These are phyloP conservation scores for Cephus sareptanus DNA, from an alignment of 2,888 invertebrate species.

Conservation along the genomic window DNA sequence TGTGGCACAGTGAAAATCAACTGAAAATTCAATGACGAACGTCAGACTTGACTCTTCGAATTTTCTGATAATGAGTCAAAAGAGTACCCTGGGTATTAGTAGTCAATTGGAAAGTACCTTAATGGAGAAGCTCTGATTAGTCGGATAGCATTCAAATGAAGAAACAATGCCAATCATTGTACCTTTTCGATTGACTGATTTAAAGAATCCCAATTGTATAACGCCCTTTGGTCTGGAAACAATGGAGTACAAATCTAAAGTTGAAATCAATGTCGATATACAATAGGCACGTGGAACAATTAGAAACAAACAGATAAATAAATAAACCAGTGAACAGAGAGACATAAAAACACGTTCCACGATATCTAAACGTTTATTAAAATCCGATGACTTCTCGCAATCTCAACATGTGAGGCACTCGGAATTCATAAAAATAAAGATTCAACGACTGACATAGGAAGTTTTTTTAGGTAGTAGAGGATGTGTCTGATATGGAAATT, in stretches of 20 bases:
- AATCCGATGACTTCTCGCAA: background rate
- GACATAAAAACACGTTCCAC: background rate
- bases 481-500: constrained; percentile 37
- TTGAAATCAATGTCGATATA: background rate
- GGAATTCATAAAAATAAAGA: background rate
- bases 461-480: background rate
- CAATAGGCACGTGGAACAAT: background rate
- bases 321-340: background rate
- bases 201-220: background rate
- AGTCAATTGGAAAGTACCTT: background rate
- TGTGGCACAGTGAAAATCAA: background rate
- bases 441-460: background rate
- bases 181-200: background rate
- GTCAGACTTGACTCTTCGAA: background rate
- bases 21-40: background rate
- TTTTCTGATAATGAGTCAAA: background rate
- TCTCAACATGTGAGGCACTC: background rate
- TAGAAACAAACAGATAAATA: background rate
- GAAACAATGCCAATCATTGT: background rate
- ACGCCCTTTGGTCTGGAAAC: background rate
- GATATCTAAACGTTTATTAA: background rate
- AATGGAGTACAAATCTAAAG: background rate
- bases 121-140: background rate
- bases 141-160: background rate
- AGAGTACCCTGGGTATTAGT: background rate